A percentile compares a stretch with the other conserved stretches of the same genome.
Conservation (phyloP, 2,797 vertebrate genomes). For the Mareca strepera region DNA sequence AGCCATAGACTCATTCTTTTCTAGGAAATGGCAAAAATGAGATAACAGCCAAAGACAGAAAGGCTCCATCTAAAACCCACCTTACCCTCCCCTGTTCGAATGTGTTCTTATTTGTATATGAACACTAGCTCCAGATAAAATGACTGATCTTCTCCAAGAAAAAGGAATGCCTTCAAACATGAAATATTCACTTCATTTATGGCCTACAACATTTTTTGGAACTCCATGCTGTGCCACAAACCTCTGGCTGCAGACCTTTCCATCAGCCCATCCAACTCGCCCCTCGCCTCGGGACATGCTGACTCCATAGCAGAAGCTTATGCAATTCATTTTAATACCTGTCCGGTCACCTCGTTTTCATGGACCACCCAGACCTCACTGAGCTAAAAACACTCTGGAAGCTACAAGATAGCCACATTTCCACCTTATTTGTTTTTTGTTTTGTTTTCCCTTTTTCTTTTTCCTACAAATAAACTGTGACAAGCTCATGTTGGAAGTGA, state of each 20-base stretch:
- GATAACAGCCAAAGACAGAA: not conserved
- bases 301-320: not conserved
- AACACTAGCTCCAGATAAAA: not conserved
- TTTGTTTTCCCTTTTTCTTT: not conserved
- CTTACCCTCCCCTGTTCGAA: not conserved
- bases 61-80: not conserved
- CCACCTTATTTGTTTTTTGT: not conserved
- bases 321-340: constrained; percentile 3
- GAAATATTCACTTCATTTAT: constrained; percentile 34
- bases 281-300: not conserved
- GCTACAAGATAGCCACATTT: not conserved
- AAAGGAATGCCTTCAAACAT: not conserved
- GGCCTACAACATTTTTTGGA: constrained; percentile 32
- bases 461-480: not conserved
- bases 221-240: not conserved
- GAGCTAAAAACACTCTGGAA: not conserved
- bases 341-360: not conserved
- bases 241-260: constrained; percentile 31
- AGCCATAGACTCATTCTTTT: not conserved
- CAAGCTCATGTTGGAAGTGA: not conserved
- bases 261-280: not conserved
- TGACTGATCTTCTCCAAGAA: not conserved
- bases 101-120: not conserved
- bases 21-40: not conserved
- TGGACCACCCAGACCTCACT: constrained; percentile 10